phyloP scores from a whole-genome alignment of 2,113 vertebrate genomes.

The Pagrus major region DNA sequence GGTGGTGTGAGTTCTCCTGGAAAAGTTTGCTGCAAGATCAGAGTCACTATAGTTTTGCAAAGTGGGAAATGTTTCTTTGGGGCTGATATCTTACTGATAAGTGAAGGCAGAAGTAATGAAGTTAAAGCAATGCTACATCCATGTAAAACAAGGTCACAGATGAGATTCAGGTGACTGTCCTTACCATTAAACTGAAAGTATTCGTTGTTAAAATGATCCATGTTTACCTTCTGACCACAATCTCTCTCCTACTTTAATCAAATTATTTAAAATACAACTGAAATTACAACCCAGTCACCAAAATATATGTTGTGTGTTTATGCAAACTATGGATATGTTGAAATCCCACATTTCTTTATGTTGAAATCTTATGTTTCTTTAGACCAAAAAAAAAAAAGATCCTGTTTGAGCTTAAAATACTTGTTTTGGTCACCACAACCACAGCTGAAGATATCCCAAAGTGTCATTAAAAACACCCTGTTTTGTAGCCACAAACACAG shows the following conservation, averaged over 20 bases:
- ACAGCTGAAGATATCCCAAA: too few relatives aligned
- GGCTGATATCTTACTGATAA: background rate
- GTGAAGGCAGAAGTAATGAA: background rate
- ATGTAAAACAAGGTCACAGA: background rate
- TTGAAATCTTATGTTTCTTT: too few relatives aligned
- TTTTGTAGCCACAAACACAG: too few relatives aligned
- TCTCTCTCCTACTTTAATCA: background rate
- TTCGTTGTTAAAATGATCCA: background rate
- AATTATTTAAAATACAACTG: background rate
- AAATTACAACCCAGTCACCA: too few relatives aligned
- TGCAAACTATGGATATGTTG: too few relatives aligned
- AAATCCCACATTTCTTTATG: too few relatives aligned
- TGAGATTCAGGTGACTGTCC: background rate
- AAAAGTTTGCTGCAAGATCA: conserved; percentile 13
- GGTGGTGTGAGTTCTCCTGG: background rate
- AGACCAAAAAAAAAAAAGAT: too few relatives aligned
- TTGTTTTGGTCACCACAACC: too few relatives aligned
- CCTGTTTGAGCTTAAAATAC: too few relatives aligned
- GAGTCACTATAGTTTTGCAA: background rate
- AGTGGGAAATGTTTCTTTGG: background rate
- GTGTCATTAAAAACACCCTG: too few relatives aligned
- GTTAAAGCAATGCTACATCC: background rate
- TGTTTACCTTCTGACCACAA: background rate
- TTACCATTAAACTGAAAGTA: background rate
- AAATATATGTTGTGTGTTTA: too few relatives aligned